These are phyloP conservation scores for Prionailurus bengalensis DNA, from an alignment of 2,113 vertebrate genomes.

Conservation along the genomic window DNA sequence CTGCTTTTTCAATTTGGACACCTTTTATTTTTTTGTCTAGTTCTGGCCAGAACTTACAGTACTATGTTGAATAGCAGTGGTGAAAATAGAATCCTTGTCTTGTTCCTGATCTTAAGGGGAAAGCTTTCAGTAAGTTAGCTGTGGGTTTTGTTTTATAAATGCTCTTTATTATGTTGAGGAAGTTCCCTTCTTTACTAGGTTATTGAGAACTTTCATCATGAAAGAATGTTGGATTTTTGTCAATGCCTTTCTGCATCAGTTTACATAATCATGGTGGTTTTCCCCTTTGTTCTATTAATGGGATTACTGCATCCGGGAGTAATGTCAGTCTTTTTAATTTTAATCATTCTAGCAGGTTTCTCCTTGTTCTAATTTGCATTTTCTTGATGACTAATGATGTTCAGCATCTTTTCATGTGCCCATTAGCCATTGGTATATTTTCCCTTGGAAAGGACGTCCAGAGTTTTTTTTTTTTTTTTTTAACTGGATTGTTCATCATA, in stretches of 20 bases:
- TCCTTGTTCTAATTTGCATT: not conserved
- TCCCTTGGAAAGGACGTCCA: not conserved
- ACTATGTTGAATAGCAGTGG: not conserved
- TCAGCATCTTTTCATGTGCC: not conserved
- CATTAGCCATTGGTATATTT: not conserved
- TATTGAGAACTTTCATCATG: not conserved
- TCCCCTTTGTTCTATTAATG: not conserved
- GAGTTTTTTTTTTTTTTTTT: not conserved
- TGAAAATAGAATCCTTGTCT: not conserved
- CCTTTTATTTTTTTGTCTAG: not conserved
- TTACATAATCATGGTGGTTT: not conserved
- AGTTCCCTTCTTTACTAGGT: not conserved
- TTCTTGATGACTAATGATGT: not conserved
- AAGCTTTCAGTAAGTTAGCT: not conserved
- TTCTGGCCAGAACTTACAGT: not conserved
- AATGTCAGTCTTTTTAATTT: not conserved
- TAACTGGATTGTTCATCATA: not conserved
- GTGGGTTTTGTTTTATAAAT: not conserved
- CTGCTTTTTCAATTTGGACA: not conserved
- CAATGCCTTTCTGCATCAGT: not conserved
- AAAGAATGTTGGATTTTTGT: slow-evolving; percentile 6
- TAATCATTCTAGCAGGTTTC: not conserved
- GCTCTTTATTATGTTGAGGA: not conserved
- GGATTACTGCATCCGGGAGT: not conserved
- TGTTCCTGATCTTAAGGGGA: not conserved